Evolutionary conservation across 2,888 invertebrate species (phyloP), one percentile per base, ranked within the genome.

Genomic region (Bombylius discolor): DNA sequence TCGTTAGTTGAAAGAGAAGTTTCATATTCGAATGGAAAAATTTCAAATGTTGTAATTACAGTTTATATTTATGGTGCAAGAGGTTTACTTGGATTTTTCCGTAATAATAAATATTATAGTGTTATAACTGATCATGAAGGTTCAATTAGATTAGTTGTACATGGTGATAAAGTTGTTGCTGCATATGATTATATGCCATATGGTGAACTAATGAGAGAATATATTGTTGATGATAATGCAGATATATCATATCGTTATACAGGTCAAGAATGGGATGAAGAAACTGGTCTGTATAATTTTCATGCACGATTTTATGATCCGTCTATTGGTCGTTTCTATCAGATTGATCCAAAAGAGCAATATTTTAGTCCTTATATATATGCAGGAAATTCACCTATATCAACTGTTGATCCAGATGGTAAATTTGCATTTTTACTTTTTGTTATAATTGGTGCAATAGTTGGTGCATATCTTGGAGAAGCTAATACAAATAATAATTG

Each of bases 151-250:
- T 33, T 63, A 39, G 58, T 65, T 3, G 58, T 59, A 1, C 55
- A 58, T 9, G 51, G 53, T 5, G 61, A 60, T 1, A 50, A 59
- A 53, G 62, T 64, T 9, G 61, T 65, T 0, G 64, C 64, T 7
- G 62, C 61, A 0, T 65, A 64, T 47, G 63, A 65, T 50, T 65
- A 65, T 52, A 34, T 59, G 14, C 64, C 64, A 0, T 65, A 65
- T 47, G 65, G 65, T 3, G 54, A 57, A 12, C 3, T 57, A 1
- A 59, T 63, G 58, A 51, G 62, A 5, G 12, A 13, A 9, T 65
- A 51, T 52, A 62, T 59, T 7, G 14, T 14, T 8, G 54, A 59
- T 42, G 31, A 46, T 8, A 53, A 57, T 12, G 53, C 52, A 1
- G 58, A 64, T 13, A 57, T 63, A 6, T 11, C 50, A 0, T 63